Evolutionary conservation across 2,797 vertebrate genomes (phyloP).

Genomic region (Mormyrops attenuatus): DNA sequence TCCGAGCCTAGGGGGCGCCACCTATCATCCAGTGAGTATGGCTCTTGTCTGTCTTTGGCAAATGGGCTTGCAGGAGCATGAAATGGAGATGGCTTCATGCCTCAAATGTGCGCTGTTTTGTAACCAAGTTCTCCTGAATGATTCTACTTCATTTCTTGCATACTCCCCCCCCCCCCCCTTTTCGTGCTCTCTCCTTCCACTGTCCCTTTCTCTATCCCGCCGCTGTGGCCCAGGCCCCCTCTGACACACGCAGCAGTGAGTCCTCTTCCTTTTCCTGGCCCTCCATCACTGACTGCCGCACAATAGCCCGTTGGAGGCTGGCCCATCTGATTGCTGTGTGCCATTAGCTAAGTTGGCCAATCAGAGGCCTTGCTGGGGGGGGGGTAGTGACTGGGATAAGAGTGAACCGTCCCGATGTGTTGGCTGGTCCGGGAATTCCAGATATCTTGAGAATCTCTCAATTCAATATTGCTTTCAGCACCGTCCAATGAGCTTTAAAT

Average conservation of each 20-base stretch:
- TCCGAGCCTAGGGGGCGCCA: conserved; percentile 84
- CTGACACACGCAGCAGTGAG: conserved; percentile 72
- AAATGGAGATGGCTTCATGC: neutral
- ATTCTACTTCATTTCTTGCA: neutral
- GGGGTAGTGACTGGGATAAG: neutral
- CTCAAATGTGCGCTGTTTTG: neutral
- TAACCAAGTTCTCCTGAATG: neutral
- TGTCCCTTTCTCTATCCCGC: conserved; percentile 31
- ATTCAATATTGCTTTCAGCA: neutral
- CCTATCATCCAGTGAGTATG: conserved; percentile 82
- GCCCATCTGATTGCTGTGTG: conserved; percentile 73
- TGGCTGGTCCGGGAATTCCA: conserved; percentile 2
- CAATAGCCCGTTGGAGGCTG: conserved; percentile 66
- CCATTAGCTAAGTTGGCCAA: conserved; percentile 51
- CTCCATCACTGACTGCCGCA: conserved; percentile 66
- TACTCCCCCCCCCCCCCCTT: neutral
- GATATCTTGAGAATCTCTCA: neutral
- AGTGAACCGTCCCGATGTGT: neutral
- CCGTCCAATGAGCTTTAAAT: neutral
- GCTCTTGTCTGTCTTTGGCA: neutral
- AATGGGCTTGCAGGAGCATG: neutral
- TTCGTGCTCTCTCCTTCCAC: neutral
- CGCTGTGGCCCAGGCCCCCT: conserved; percentile 76
- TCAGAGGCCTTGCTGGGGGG: conserved; percentile 43
- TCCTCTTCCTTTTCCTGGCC: conserved; percentile 90